Conservation (phyloP, 1,140 invertebrate species). For the Caenorhabditis latens region DNA sequence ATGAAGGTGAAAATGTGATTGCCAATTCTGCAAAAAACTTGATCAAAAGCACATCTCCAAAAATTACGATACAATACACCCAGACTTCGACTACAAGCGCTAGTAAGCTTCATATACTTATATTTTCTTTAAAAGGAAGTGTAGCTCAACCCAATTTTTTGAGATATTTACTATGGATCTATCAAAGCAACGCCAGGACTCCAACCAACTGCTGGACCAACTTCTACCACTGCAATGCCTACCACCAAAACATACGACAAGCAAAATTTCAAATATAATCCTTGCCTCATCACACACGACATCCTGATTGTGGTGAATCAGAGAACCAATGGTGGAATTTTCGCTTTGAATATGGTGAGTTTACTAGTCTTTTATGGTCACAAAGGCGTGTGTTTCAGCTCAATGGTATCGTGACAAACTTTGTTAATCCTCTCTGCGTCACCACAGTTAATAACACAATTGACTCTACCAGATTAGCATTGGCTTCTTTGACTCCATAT, state of each 20-base stretch:
- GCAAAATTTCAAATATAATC: neutral
- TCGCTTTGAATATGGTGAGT: neutral
- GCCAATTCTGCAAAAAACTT: neutral
- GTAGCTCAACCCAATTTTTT: neutral
- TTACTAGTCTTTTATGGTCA: no score
- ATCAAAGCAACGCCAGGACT: neutral
- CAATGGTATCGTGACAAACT: neutral
- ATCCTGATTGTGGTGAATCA: neutral
- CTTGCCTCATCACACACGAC: slow-evolving; percentile 2
- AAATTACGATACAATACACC: neutral
- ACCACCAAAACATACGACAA: neutral
- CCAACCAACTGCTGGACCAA: neutral
- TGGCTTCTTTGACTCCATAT: neutral
- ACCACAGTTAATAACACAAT: neutral
- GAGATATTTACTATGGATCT: neutral
- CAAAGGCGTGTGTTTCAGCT: neutral
- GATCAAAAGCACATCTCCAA: slow-evolving; percentile 1
- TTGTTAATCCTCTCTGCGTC: neutral
- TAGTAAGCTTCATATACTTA: no score
- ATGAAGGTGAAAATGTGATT: neutral
- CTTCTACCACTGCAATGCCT: neutral
- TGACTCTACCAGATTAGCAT: neutral
- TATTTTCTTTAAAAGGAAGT: no score
- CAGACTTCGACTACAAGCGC: neutral
- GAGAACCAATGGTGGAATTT: neutral